Percentiles rank a stretch among this genome's conserved stretches.
Conservation (phyloP, 37 sponge, comb jelly and placozoan species). For the Chondrilla cf. caribensis region DNA sequence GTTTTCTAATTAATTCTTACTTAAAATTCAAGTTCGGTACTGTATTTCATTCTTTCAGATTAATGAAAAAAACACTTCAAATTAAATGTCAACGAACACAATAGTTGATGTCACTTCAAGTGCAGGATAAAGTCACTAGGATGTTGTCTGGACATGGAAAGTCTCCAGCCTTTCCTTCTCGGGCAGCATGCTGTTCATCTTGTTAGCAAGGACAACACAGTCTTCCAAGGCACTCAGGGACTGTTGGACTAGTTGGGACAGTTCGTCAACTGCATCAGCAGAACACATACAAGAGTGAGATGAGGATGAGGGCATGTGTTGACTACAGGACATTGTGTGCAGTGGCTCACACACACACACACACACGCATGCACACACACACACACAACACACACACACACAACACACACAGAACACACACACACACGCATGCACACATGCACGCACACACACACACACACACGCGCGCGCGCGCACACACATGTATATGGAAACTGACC, state of each 20-base stretch:
- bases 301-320: too few relatives aligned
- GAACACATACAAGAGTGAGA: too few relatives aligned
- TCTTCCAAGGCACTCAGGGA: neutral
- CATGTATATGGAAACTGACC: neutral
- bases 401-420: conserved; percentile 25
- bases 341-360: conserved; percentile 5
- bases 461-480: conserved; percentile 20
- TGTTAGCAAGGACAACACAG: conserved; percentile 13
- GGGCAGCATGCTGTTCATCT: neutral
- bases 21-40: too few relatives aligned
- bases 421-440: conserved; percentile 10
- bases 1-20: too few relatives aligned
- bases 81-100: too few relatives aligned
- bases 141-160: neutral
- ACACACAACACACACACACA: conserved; percentile 21
- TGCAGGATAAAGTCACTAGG: too few relatives aligned
- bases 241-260: neutral
- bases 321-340: too few relatives aligned
- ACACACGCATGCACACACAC: conserved; percentile 15
- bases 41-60: too few relatives aligned
- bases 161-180: conserved; percentile 12
- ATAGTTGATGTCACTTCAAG: too few relatives aligned
- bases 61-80: too few relatives aligned
- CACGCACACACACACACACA: conserved; percentile 25
- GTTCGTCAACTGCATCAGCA: neutral